A percentile compares a stretch with the other conserved stretches of the same genome.
phyloP scores from a whole-genome alignment of 2,888 invertebrate species.

The Lasioglossum marginatum region DNA sequence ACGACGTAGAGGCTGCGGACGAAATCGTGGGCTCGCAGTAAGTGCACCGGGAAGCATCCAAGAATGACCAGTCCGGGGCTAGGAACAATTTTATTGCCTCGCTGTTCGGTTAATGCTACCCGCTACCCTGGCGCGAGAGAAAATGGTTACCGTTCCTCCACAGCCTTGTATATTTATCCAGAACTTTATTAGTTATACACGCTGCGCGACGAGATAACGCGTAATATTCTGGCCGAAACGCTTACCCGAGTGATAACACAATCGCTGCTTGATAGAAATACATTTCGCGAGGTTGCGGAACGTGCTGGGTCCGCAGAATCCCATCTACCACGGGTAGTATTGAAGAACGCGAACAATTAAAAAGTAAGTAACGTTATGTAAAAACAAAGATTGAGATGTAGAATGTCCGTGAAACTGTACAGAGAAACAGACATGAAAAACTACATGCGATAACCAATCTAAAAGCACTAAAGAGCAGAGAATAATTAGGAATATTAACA shows the following conservation, averaged over 20 bases:
- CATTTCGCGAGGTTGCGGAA: not conserved
- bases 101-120: not conserved
- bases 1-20: not conserved
- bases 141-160: not conserved
- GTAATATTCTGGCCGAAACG: not conserved
- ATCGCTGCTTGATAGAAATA: not conserved
- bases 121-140: not conserved
- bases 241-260: not conserved
- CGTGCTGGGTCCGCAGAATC: too few relatives aligned
- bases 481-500: not conserved
- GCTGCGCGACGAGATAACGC: not conserved
- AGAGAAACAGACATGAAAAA: too few relatives aligned
- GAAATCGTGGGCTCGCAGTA: slow-evolving; percentile 12
- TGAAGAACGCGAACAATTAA: too few relatives aligned
- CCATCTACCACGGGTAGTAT: too few relatives aligned
- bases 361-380: too few relatives aligned
- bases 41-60: not conserved
- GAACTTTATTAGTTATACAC: not conserved
- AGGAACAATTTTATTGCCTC: slow-evolving; percentile 7
- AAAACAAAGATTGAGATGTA: too few relatives aligned
- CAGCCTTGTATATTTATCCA: not conserved
- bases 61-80: not conserved
- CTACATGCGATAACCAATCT: not conserved
- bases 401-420: too few relatives aligned
- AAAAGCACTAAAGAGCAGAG: not conserved